Evolutionary conservation across 1,140 invertebrate species (phyloP).

Genomic region (Drosophila gunungcola): DNA sequence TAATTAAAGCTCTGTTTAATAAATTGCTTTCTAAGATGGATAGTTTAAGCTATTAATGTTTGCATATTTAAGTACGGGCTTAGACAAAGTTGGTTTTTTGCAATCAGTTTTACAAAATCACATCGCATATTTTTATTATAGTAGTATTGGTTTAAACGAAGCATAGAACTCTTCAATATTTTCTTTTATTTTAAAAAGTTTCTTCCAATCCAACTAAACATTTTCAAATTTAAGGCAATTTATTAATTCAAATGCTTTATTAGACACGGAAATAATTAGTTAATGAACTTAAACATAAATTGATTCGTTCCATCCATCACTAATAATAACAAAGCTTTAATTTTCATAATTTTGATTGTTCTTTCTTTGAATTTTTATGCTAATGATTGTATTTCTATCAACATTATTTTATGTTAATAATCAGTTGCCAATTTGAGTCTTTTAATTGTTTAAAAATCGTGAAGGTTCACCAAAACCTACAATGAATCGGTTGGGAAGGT

Average conservation of each 20-base stretch:
- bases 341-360: slow-evolving; percentile 20
- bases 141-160: too few species aligned
- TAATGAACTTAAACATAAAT: slow-evolving; percentile 13
- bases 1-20: too few species aligned
- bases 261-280: slow-evolving; percentile 4
- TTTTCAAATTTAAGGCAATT: slow-evolving; percentile 15
- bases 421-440: slow-evolving; percentile 1
- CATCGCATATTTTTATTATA: too few species aligned
- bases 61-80: too few species aligned
- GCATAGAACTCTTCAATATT: too few species aligned
- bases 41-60: too few species aligned
- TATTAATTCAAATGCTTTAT: slow-evolving; percentile 14
- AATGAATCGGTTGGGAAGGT: slow-evolving; percentile 6
- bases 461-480: slow-evolving; percentile 4
- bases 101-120: too few species aligned
- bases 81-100: too few species aligned
- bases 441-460: slow-evolving; percentile 20
- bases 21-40: too few species aligned
- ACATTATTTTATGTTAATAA: slow-evolving; percentile 5
- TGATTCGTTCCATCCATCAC: slow-evolving; percentile 26
- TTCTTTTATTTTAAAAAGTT: too few species aligned
- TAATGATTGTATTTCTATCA: slow-evolving; percentile 23
- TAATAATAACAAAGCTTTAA: slow-evolving; percentile 24
- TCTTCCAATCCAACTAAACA: too few species aligned
- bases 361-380: slow-evolving; percentile 2